Base-by-base conservation (phyloP, 1,140 invertebrate genomes). In the Temnothorax nylanderi region DNA sequence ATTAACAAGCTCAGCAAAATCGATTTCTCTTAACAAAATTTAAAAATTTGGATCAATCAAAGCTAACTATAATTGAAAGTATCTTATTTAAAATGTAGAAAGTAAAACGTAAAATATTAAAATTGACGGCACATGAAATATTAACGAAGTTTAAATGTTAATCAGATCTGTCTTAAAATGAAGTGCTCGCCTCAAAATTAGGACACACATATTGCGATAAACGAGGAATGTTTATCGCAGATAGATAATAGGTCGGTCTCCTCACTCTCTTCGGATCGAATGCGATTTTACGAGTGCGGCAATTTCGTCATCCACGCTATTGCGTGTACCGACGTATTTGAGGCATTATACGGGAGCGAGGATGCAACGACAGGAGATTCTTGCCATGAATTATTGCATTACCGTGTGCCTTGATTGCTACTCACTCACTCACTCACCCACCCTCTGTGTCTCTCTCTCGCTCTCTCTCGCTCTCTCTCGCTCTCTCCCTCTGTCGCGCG, bases 381-480 rank as follows among this genome's bases (percentile, higher is more conserved):
- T 86, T 82, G 76, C 56, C 32, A 44, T 64, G 62, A 90, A 75
- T 90, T 86, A 90, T 90, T 88, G 64, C 89, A 88, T 90, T 90
- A 90, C 32, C 69, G 41, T 51, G 41, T 71, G 67, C 75, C 77
- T 82, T 84, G 81, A 90, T 90, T 90, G 81, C 44, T 72, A 82
- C 77, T 87, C 44, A 49, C 85, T 47, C n/a, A 32, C 34, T 71
- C 26, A 60, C 8, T 3, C 32, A n/a, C 18, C 18, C 51, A 54
- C 4, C 71, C n/a, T 56, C 44, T 65, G 16, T 76, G 37, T 76
- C 7, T 58, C 26, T 69, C 49, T 51, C 8, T 26, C 26, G 0
- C 26, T 26, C 26, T 26, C 26, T 26, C 26, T 26, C n/a, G 47
- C 44, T 65, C 13, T 76, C 47, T 76, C 21, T 64, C 67, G 65